A percentile compares a stretch with the other conserved stretches of the same genome.
Conservation (phyloP, 2,888 invertebrate species). For the Yponomeuta sedellus region DNA sequence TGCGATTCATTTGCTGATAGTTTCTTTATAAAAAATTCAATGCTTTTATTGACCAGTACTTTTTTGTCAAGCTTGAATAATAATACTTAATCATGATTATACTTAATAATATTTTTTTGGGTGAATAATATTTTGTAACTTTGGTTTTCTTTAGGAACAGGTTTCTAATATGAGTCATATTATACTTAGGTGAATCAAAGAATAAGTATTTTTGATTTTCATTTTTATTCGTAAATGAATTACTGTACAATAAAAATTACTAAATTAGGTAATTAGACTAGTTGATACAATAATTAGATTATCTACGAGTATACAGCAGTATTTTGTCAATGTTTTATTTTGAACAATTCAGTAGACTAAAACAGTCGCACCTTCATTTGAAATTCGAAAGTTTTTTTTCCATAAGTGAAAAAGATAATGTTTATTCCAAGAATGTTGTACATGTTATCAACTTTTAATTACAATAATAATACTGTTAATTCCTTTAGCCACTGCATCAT, state of each 20-base stretch:
- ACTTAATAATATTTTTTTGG: too few relatives aligned
- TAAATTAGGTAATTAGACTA: constrained; percentile 53
- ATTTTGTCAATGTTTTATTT: constrained; percentile 7
- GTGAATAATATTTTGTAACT: too few relatives aligned
- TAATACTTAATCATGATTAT: too few relatives aligned
- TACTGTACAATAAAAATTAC: constrained; percentile 53
- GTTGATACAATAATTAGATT: constrained; percentile 53
- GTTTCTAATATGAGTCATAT: too few relatives aligned
- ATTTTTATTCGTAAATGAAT: constrained; percentile 53
- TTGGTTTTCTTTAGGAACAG: too few relatives aligned
- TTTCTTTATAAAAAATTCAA: too few relatives aligned
- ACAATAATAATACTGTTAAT: constrained; percentile 4
- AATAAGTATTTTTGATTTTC: constrained; percentile 21
- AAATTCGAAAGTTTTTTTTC: constrained; percentile 52
- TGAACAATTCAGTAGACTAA: constrained; percentile 6
- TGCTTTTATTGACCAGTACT: too few relatives aligned
- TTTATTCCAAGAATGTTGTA: constrained; percentile 16
- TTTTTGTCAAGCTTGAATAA: too few relatives aligned
- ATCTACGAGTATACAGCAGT: constrained; percentile 44
- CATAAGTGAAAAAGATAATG: neutral
- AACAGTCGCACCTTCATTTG: constrained; percentile 18
- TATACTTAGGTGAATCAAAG: constrained; percentile 15
- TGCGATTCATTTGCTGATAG: too few relatives aligned
- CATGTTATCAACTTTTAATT: constrained; percentile 13
- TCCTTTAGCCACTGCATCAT: constrained; percentile 6